Evolutionary conservation across 2,113 vertebrate genomes (phyloP), one percentile per base, ranked within the genome.

Genomic region (Piprites chloris): DNA sequence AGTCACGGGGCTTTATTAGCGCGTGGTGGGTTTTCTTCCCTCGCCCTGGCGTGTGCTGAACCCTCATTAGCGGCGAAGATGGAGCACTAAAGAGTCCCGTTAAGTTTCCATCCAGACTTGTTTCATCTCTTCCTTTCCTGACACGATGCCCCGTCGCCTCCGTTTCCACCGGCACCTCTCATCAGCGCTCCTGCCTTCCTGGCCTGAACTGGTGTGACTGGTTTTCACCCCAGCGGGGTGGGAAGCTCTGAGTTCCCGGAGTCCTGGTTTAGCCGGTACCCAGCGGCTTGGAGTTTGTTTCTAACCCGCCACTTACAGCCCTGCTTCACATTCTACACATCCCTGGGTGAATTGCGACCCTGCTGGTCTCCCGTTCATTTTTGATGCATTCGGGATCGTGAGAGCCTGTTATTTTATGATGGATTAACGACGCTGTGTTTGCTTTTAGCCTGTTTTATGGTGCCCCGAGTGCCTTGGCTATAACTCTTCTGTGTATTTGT

Each of bases 1-100:
- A 90, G 96, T 87, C 83, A 28, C 2, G 0, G 71, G 11, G 76
- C 96, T 95, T 96, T 84, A 92, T 92, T 35, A 92, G 77, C 4
- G 8, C 2, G 1, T 3, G 42, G 59, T 63, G 67, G 67, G 68
- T 52, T 86, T 82, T 72, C 65, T 90, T 46, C 78, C 69, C 39
- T 66, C n/a, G 9, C 89, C 63, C 87, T 93, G 10, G 6, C 14
- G 32, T 6, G 3, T 30, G 39, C 91, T 86, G 83, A 93, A 32
- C 71, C 46, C 97, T 98, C 97, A 95, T 97, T 97, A 98, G 96
- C 27, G 27, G 55, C 42, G 92, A 95, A 82, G 68, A 81, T 0
- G 20, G 82, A 86, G 85, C 81, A 33, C 94, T 97, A 90, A 85
- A 95, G 53, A 69, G 81, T 37, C 67, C 96, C 14, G 22, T 89